These are phyloP conservation scores for Rachycentron canadum DNA, from an alignment of 2,797 vertebrate genomes.

Conservation along the genomic window DNA sequence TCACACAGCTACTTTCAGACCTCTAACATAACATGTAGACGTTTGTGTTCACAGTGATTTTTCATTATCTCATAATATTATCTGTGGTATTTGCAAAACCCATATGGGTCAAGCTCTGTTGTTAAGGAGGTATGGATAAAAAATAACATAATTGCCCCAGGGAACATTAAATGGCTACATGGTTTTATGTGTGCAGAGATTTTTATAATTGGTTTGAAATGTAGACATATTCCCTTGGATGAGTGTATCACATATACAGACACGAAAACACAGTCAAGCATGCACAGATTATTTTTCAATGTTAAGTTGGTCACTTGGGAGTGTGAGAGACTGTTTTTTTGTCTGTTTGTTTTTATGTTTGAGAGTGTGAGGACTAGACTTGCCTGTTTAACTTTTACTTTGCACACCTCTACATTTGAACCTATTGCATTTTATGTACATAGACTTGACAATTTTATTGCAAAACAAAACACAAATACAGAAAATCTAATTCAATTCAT, in stretches of 20 bases:
- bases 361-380: neutral
- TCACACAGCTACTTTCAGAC: slow-evolving; percentile 4
- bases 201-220: slow-evolving; percentile 77
- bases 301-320: slow-evolving; percentile 36
- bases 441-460: neutral
- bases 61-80: slow-evolving; percentile 40
- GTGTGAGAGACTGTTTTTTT: neutral
- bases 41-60: slow-evolving; percentile 16
- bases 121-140: slow-evolving; percentile 35
- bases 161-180: slow-evolving; percentile 5
- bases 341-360: neutral
- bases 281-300: slow-evolving; percentile 15
- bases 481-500: no score
- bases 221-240: slow-evolving; percentile 39
- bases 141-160: slow-evolving; percentile 23
- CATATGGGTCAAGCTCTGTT: slow-evolving; percentile 21
- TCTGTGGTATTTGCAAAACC: slow-evolving; percentile 35
- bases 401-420: neutral
- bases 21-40: neutral
- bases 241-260: slow-evolving; percentile 26
- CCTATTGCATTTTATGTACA: neutral
- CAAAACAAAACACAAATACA: no score
- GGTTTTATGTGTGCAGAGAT: slow-evolving; percentile 32
- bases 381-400: slow-evolving; percentile 31
- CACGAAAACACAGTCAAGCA: slow-evolving; percentile 38